Conservation (phyloP, 2,797 vertebrate genomes). For the Anniella stebbinsi region DNA sequence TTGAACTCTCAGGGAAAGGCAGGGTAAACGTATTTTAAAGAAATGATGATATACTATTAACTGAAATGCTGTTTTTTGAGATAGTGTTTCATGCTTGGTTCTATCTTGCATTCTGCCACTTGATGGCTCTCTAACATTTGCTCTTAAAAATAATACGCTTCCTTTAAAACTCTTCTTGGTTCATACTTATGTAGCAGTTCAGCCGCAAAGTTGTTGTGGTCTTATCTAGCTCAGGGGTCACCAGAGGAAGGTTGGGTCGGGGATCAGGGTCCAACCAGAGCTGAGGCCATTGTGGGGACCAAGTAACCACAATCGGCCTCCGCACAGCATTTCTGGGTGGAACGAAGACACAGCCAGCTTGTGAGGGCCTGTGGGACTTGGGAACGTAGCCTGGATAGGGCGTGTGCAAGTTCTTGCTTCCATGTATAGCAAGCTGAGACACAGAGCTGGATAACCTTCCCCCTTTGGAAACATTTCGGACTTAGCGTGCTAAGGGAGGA, state of each 20-base stretch:
- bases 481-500: neutral
- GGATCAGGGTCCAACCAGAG: neutral
- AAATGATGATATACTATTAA: too few relatives aligned
- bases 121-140: conserved; percentile 67
- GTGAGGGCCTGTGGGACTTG: neutral
- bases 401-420: neutral
- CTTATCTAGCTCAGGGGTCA: neutral
- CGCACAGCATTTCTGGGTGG: neutral
- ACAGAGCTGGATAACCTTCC: rapidly evolving
- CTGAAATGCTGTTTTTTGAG: neutral
- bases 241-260: too few relatives aligned
- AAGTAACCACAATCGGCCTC: neutral
- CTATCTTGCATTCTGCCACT: conserved; percentile 47
- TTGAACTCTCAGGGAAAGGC: neutral
- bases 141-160: conserved; percentile 25
- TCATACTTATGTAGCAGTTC: neutral
- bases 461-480: neutral
- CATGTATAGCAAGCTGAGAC: neutral
- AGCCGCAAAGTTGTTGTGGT: neutral
- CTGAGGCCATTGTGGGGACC: neutral
- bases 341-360: neutral
- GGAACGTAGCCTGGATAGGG: neutral
- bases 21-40: neutral
- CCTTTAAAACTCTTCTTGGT: too few relatives aligned
- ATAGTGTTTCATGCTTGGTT: too few relatives aligned